Evolutionary conservation across 2,888 invertebrate genomes (phyloP).

Genomic region (Amphipyra berbera): DNA sequence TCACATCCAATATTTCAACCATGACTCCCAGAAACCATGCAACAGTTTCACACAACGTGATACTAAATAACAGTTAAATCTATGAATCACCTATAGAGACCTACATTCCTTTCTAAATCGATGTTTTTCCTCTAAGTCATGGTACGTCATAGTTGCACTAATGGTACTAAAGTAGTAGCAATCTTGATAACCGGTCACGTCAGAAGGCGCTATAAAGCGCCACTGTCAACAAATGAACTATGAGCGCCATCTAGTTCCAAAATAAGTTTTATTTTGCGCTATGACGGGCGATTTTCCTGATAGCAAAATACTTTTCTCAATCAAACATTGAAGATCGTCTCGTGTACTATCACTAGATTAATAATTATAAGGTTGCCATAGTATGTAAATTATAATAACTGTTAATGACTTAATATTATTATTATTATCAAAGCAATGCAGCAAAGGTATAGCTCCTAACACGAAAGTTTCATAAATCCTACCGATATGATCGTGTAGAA

Average conservation of each 20-base stretch:
- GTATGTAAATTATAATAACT: conserved; percentile 32
- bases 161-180: not conserved
- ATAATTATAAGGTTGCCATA: conserved; percentile 5
- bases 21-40: conserved; percentile 10
- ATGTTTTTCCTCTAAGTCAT: conserved; percentile 1
- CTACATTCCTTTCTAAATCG: conserved; percentile 11
- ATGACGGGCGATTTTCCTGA: too few species aligned
- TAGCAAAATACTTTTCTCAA: too few species aligned
- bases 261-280: not conserved
- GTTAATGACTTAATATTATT: too few species aligned
- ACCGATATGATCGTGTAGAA: conserved; percentile 38
- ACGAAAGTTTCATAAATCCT: conserved; percentile 45
- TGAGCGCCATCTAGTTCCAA: conserved; percentile 23
- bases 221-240: not conserved
- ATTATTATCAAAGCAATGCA: too few species aligned
- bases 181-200: conserved; percentile 18
- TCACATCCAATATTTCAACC: conserved; percentile 18
- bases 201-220: not conserved
- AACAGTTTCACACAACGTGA: not conserved
- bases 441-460: not conserved
- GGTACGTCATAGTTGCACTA: conserved; percentile 1
- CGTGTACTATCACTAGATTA: too few species aligned
- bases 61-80: conserved; percentile 10
- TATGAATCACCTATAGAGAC: conserved; percentile 21
- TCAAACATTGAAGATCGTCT: too few species aligned